Conservation (phyloP, 2,113 vertebrate genomes). For the Campylomormyrus tamandua region DNA sequence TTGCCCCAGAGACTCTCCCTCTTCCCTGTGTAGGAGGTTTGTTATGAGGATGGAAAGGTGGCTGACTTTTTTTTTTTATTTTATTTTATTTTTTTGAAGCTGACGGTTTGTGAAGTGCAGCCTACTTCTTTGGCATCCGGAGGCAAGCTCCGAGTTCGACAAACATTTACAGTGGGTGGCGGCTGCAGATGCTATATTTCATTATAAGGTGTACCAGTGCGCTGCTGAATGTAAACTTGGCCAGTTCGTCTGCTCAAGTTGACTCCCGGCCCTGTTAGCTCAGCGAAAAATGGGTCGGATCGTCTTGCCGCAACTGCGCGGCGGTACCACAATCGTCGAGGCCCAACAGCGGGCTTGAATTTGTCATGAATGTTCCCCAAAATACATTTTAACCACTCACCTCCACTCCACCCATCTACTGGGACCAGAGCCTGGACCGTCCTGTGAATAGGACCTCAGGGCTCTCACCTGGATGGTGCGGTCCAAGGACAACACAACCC, state of each 20-base stretch:
- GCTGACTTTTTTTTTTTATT: conserved; percentile 32
- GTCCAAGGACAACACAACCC: conserved; percentile 47
- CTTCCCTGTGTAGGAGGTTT: conserved; percentile 43
- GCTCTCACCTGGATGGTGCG: conserved; percentile 52
- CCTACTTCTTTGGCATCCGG: conserved; percentile 42
- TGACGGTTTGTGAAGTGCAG: conserved; percentile 45
- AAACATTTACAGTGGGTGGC: conserved; percentile 39
- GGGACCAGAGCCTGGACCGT: conserved; percentile 65
- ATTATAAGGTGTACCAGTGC: conserved; percentile 62
- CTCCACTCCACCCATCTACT: conserved; percentile 41
- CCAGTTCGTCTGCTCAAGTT: conserved; percentile 36
- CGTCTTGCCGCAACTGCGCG: conserved; percentile 87
- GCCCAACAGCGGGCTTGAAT: conserved; percentile 65
- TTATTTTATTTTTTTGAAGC: conserved; percentile 37
- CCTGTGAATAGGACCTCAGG: conserved; percentile 48
- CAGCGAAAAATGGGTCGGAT: conserved; percentile 70
- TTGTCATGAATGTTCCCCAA: conserved; percentile 84
- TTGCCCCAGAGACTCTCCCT: neutral
- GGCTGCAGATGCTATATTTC: conserved; percentile 50
- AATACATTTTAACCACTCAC: conserved; percentile 72
- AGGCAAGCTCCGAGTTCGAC: conserved; percentile 38
- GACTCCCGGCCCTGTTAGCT: conserved; percentile 58
- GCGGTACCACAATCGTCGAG: conserved; percentile 73
- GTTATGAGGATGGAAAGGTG: conserved; percentile 52
- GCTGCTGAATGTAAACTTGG: conserved; percentile 57